Base-by-base conservation (phyloP, 2,888 invertebrate species). In the Fabriciana adippe region DNA sequence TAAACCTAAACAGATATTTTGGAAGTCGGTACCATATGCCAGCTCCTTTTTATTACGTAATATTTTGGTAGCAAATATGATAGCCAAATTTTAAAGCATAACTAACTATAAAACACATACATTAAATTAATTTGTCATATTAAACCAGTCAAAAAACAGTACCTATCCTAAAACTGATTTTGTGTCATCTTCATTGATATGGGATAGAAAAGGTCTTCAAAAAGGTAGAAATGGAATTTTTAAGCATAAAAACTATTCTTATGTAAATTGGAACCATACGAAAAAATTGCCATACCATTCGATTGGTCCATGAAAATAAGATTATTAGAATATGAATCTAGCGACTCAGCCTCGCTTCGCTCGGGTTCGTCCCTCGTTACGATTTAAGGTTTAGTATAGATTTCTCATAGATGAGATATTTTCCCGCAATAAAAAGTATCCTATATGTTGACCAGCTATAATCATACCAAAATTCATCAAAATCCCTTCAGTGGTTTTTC, bases 171-270 rank as follows among this genome's bases (percentile, higher is more conserved):
- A 55, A 64, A 64, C 35, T 67, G 54, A 64, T 64, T 64, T 48
- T 18, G 41, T 41, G 47, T 59, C 56, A 67, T 59, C 67, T 59
- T 65, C 35, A 55, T 35, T 59, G 67, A 64, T 59, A 57, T 45
- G 48, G 54, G 54, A 51, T 31, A 31, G 54, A 59, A 67, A 63
- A 53, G 67, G 51, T 67, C 41, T 51, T 14, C 16, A 47, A 45
- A 51, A 18, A 50, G 51, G 51, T 61, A 51, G 18, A 41, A 61
- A 50, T 48, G 31, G 31, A 31, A 51, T 14, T 35, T 11, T 35
- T 51, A 35, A 35, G 11, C 21, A 15, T 51, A 41, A n/a, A 51
- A 41, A 61, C 51, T 61, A 41, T 35, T 51, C 18, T 18, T 18
- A 61, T 61, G 35, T 51, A 35, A 61, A 50, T 51, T 51, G 51